These are phyloP conservation scores for Tricholauxania praeusta DNA, from an alignment of 2,888 invertebrate species.

Conservation along the genomic window DNA sequence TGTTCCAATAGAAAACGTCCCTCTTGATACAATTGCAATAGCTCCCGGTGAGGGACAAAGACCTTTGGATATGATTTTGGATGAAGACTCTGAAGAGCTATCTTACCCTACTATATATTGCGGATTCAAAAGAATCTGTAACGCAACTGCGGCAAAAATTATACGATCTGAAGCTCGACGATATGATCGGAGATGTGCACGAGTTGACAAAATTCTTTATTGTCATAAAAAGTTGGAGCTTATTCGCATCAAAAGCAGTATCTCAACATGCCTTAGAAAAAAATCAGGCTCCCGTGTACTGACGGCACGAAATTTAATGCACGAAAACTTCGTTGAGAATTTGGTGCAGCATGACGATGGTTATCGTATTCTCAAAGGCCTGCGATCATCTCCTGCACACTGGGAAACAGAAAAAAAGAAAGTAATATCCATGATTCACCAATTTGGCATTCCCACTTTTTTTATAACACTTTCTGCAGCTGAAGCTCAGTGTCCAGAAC, in stretches of 20 bases:
- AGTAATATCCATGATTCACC: constrained; percentile 38
- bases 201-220: constrained; percentile 37
- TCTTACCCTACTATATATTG: constrained; percentile 39
- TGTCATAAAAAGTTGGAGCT: constrained; percentile 41
- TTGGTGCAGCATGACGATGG: constrained; percentile 39
- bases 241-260: constrained; percentile 31
- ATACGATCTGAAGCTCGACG: constrained; percentile 39
- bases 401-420: constrained; percentile 45
- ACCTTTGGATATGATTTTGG: constrained; percentile 20
- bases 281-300: constrained; percentile 1
- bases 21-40: constrained; percentile 15
- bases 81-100: constrained; percentile 42
- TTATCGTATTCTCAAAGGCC: constrained; percentile 31
- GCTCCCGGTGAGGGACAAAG: constrained; percentile 42
- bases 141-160: constrained; percentile 20
- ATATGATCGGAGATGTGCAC: constrained; percentile 42
- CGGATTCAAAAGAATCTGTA: neutral
- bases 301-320: constrained; percentile 24
- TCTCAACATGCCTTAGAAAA: constrained; percentile 37
- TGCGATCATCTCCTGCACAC: constrained; percentile 43
- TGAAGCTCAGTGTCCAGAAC: constrained; percentile 23
- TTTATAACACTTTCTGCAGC: constrained; percentile 35
- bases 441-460: constrained; percentile 37
- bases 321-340: constrained; percentile 33
- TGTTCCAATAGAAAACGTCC: constrained; percentile 35